These are phyloP conservation scores for Xyrauchen texanus DNA, from an alignment of 2,113 vertebrate genomes.

Conservation along the genomic window DNA sequence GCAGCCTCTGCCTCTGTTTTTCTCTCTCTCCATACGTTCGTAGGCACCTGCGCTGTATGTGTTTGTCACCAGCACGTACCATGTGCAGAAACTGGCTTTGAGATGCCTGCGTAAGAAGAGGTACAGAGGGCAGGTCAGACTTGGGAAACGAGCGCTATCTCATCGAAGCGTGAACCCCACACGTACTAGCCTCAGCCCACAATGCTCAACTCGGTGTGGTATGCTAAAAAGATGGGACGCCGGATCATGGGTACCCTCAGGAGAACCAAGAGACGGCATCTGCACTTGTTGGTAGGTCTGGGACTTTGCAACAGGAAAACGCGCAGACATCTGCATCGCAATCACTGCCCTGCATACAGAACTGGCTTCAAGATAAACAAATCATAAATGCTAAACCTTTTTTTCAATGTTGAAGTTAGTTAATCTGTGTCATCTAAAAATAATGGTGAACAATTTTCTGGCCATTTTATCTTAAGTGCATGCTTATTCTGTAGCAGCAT, in stretches of 20 bases:
- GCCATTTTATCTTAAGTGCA: neutral
- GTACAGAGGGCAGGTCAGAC: slow-evolving; percentile 27
- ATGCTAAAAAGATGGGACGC: slow-evolving; percentile 80
- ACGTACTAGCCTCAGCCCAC: slow-evolving; percentile 46
- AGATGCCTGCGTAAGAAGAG: slow-evolving; percentile 46
- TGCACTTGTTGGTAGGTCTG: slow-evolving; percentile 80
- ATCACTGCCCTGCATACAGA: neutral
- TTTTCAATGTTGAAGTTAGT: neutral
- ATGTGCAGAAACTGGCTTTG: slow-evolving; percentile 24
- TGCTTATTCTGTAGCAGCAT: neutral
- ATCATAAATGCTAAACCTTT: slow-evolving; percentile 11
- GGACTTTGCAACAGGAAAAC: neutral
- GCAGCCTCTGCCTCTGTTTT: slow-evolving; percentile 23
- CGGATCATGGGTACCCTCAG: slow-evolving; percentile 79
- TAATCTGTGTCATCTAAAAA: neutral
- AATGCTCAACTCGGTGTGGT: slow-evolving; percentile 83
- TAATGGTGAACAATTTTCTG: neutral
- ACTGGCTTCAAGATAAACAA: slow-evolving; percentile 1
- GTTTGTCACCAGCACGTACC: neutral
- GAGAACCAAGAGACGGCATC: slow-evolving; percentile 78
- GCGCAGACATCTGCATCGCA: neutral
- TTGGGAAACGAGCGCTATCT: neutral
- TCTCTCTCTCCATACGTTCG: slow-evolving; percentile 2
- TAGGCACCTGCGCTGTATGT: slow-evolving; percentile 32
- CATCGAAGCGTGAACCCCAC: slow-evolving; percentile 34